Base-by-base conservation (phyloP, 2,888 invertebrate genomes). In the Bimastos eiseni region DNA sequence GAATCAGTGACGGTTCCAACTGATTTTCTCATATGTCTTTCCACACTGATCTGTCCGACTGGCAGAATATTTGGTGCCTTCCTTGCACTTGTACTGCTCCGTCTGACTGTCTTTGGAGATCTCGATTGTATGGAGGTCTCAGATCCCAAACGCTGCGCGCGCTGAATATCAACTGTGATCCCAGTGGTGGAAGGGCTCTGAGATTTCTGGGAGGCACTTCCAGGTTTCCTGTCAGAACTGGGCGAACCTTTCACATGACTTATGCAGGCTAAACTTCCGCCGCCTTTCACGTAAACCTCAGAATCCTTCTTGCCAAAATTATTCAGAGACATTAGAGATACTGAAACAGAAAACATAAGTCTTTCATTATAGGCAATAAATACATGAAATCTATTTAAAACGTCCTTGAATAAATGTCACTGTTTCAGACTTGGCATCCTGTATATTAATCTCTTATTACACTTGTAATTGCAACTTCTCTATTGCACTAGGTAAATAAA, bases 281-380 rank as follows among this genome's bases (percentile, higher is more conserved):
- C 34, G 6, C 86, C 34, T 86, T 34, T 86, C 21, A 19, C 4
- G 17, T 21, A 86, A 34, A 36, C 36, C 6, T 86, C 86, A 86
- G 34, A 36, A 86, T 8, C 6, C 37, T 86, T 86, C 86, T 86
- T 86, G 37, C 86, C 86, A 86, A 86, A 86, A 37, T 37, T 86
- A 86, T 33, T 86, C 86, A 34, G n/a, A 24, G 86, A 86, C 86
- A 86, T 86, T 34, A 5, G 24, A 24, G 34, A 86, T 36, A 36
- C 86, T 86, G 30, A 86, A 86, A 86, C 17, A 36, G 34, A 33
- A 84, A 33, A 84, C 33, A 33, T 34, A 84, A 11, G 34, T 33
- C 34, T 36, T 34, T 15, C 86, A 83, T 83, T 83, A 83, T 30
- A 6, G 4, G n/a, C n/a, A 41, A 15, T 15, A 41, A 6, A 41